Conservation (phyloP, 2,113 vertebrate species). For the Blennius ocellaris region DNA sequence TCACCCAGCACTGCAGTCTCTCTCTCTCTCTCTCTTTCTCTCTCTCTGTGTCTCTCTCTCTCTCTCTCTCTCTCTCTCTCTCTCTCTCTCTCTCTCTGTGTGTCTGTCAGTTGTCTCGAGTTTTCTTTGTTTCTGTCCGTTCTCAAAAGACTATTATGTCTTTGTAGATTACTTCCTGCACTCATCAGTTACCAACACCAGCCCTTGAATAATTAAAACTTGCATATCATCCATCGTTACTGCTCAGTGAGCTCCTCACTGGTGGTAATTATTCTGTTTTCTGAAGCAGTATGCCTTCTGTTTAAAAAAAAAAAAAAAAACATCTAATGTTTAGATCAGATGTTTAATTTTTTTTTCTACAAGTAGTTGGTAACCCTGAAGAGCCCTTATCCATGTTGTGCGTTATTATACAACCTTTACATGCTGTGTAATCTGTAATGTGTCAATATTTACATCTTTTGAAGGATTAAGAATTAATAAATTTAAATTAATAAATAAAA, state of each 20-base stretch:
- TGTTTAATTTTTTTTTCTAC: neutral
- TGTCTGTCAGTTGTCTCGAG: slow-evolving; percentile 11
- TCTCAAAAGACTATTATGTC: slow-evolving; percentile 23
- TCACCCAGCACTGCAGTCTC: slow-evolving; percentile 23
- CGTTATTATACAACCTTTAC: neutral
- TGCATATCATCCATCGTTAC: slow-evolving; percentile 4
- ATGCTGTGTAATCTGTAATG: neutral
- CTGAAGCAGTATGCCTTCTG: too few species aligned
- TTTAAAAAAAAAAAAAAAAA: too few species aligned
- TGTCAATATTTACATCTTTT: neutral
- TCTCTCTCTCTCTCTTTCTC: slow-evolving; percentile 12
- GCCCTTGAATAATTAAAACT: slow-evolving; percentile 16
- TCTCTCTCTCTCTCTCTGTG: slow-evolving; percentile 1
- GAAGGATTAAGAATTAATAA: neutral
- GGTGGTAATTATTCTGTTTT: too few species aligned
- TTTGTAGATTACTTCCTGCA: slow-evolving; percentile 24
- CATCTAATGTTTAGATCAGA: too few species aligned
- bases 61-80: slow-evolving; percentile 10
- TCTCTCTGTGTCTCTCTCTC: slow-evolving; percentile 2
- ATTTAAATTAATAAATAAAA: neutral
- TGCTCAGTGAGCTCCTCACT: neutral
- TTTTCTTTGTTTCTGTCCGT: slow-evolving; percentile 13
- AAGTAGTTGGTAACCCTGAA: neutral
- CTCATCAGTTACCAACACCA: slow-evolving; percentile 16
- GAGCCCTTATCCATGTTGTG: too few species aligned